Base-by-base conservation (phyloP, 2,888 invertebrate species). In the Ferrisia virgata region DNA sequence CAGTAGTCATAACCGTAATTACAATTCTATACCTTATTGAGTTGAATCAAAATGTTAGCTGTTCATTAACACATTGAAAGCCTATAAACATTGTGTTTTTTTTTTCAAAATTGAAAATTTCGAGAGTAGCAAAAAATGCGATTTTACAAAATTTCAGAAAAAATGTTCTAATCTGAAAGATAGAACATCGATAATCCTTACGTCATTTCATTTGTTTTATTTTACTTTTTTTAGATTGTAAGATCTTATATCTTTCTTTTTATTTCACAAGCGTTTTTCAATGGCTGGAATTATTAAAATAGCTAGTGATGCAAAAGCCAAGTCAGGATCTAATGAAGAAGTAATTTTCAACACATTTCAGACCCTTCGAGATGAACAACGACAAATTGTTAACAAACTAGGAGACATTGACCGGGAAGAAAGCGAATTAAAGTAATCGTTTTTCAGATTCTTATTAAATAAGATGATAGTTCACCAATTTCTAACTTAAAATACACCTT, bases 331-430 rank as follows among this genome's bases (percentile, higher is more conserved):
- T 33, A 92, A 92, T 86, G 96, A 96, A 88, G 95, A 96, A 90
- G 25, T 76, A 2, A 93, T 98, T 87, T 91, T 96, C 86, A 91
- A 92, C 79, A 95, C 94, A 85, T 98, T 98, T 90, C 96, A 98
- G 90, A 91, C 92, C 85, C 91, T 98, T 82, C 91, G 98, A 76
- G 93, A 92, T 87, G 97, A 98, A 88, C 98, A 98, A 89, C 91
- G 96, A 87, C 92, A 92, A 87, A 90, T 97, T 87, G 95, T 95
- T 36, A 93, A 92, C 87, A 98, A 97, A 91, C 92, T 98, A 85
- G 93, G 95, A 0, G 97, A 98, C 90, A 90, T 98, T 87, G 97
- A 98, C 91, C 92, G 94, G 91, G 98, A 99, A 89, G 91, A 96
- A 86, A 97, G 96, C 89, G 98, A 99, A 90, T 98, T 98, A 91